Conservation (phyloP, 64 coral and sea anemone species). For the Exaiptasia diaphana region DNA sequence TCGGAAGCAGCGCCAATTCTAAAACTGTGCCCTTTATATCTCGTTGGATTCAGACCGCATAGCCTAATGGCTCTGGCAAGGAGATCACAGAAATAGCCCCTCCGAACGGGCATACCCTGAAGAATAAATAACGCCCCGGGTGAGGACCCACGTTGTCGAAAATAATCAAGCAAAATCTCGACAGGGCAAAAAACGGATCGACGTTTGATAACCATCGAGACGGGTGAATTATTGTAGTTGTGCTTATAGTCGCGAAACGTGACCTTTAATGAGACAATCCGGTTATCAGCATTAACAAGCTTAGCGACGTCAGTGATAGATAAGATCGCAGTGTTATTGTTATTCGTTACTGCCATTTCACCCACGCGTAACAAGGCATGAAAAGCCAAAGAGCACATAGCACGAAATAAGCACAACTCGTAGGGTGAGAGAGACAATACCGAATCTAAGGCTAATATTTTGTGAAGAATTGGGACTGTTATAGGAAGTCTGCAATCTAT, state of each 20-base stretch:
- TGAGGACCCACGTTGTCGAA: slow-evolving; percentile 8
- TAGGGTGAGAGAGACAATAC: not conserved
- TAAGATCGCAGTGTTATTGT: not conserved
- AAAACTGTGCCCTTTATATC: not conserved
- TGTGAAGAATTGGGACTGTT: slow-evolving; percentile 33
- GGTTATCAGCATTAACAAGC: slow-evolving; percentile 16
- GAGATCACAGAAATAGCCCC: not conserved
- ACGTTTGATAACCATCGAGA: slow-evolving; percentile 40
- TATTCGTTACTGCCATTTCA: slow-evolving; percentile 29
- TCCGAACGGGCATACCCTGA: not conserved
- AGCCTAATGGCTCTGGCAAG: not conserved
- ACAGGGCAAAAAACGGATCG: slow-evolving; percentile 32
- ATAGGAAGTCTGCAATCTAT: slow-evolving; percentile 48
- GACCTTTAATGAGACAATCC: slow-evolving; percentile 23
- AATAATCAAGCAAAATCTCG: slow-evolving; percentile 32
- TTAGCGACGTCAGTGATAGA: not conserved
- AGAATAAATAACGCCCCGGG: slow-evolving; percentile 47
- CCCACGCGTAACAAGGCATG: slow-evolving; percentile 34
- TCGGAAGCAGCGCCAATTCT: not conserved
- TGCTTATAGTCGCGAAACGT: slow-evolving; percentile 58
- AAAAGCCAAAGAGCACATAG: slow-evolving; percentile 46
- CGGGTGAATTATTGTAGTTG: slow-evolving; percentile 37
- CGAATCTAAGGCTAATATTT: not conserved
- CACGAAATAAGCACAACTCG: slow-evolving; percentile 34
- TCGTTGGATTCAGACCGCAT: not conserved